Percentiles rank a stretch among this genome's conserved stretches.
These are phyloP conservation scores for Psephotus haematonotus DNA, from an alignment of 2,113 vertebrate genomes.

Conservation along the genomic window DNA sequence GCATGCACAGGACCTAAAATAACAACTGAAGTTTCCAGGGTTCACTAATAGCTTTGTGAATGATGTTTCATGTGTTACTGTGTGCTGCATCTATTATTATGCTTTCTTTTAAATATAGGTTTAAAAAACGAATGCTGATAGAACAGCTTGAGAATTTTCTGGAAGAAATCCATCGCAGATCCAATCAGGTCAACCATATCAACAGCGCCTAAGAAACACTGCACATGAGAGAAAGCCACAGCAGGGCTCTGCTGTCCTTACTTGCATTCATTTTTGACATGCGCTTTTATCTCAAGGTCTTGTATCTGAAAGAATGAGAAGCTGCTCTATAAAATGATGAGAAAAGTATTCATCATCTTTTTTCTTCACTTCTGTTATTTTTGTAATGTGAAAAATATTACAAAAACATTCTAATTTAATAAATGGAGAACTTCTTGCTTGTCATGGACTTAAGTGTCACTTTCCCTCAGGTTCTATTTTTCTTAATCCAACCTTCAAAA, in stretches of 20 bases:
- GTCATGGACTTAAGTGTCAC: slow-evolving; percentile 77
- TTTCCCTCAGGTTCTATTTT: slow-evolving; percentile 84
- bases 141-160: slow-evolving; percentile 95
- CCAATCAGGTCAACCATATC: slow-evolving; percentile 90
- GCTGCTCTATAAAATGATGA: slow-evolving; percentile 62
- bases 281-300: slow-evolving; percentile 66
- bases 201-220: slow-evolving; percentile 77
- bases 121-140: slow-evolving; percentile 96
- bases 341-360: slow-evolving; percentile 19
- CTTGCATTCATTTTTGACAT: slow-evolving; percentile 78
- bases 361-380: slow-evolving; percentile 75
- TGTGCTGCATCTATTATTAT: slow-evolving; percentile 3
- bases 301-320: slow-evolving; percentile 71
- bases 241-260: slow-evolving; percentile 66
- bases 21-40: background rate
- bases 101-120: slow-evolving; percentile 77
- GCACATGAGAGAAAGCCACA: slow-evolving; percentile 62
- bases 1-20: background rate
- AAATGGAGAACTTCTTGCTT: slow-evolving; percentile 69
- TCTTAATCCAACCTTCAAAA: slow-evolving; percentile 77
- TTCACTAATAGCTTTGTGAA: background rate
- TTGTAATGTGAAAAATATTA: slow-evolving; percentile 78
- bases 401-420: slow-evolving; percentile 75
- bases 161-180: slow-evolving; percentile 91
- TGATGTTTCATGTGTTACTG: background rate